Conservation (phyloP, 1,140 invertebrate species). For the Apis dorsata region DNA sequence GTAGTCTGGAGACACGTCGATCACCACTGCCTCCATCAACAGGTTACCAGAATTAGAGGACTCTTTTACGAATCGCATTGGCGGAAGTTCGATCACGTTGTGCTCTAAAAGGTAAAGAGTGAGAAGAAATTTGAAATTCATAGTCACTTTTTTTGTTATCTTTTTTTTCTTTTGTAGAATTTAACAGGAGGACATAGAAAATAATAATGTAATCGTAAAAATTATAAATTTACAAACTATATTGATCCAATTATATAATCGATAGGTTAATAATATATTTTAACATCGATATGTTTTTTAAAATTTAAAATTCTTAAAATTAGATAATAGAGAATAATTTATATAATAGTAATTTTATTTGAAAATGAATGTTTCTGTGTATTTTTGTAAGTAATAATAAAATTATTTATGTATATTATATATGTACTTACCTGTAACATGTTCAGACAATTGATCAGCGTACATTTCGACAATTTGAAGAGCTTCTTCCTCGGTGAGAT, state of each 20-base stretch:
- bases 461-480: slow-evolving; percentile 96
- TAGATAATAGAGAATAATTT: no score
- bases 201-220: no score
- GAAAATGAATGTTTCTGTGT: no score
- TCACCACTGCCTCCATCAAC: slow-evolving; percentile 94
- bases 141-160: neutral
- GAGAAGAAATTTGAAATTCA: neutral
- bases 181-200: no score
- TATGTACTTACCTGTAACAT: slow-evolving; percentile 85
- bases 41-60: slow-evolving; percentile 92
- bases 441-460: slow-evolving; percentile 93
- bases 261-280: no score
- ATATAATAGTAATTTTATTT: no score
- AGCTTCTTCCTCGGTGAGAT: slow-evolving; percentile 94
- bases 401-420: neutral
- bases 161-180: neutral
- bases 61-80: slow-evolving; percentile 92
- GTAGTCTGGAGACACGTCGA: slow-evolving; percentile 93
- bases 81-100: slow-evolving; percentile 92
- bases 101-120: slow-evolving; percentile 81
- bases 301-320: no score
- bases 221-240: no score
- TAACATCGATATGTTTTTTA: no score
- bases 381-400: no score
- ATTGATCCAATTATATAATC: no score